Percentiles rank a stretch among this genome's conserved stretches.
These are phyloP conservation scores for Acromyrmex charruanus DNA, from an alignment of 1,140 invertebrate genomes.

Conservation along the genomic window DNA sequence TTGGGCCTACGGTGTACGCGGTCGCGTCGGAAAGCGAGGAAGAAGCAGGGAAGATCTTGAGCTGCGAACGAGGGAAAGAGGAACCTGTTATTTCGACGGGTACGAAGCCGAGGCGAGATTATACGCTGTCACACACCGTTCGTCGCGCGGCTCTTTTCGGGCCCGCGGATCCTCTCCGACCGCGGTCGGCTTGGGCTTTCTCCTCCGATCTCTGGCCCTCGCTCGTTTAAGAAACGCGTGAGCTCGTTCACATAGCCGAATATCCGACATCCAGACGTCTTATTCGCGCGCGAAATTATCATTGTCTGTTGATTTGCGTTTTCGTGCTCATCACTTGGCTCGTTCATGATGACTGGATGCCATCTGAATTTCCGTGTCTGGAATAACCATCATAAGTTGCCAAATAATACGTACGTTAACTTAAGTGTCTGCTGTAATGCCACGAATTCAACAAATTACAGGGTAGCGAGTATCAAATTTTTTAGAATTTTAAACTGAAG, in stretches of 20 bases:
- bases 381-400: slow-evolving; percentile 10
- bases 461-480: not conserved
- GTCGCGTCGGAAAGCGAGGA: not conserved
- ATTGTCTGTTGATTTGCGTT: slow-evolving; percentile 73
- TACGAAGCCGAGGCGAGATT: slow-evolving; percentile 80
- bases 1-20: not conserved
- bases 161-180: slow-evolving; percentile 56
- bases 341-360: slow-evolving; percentile 54
- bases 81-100: slow-evolving; percentile 83
- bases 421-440: not conserved
- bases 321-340: slow-evolving; percentile 55
- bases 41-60: slow-evolving; percentile 57
- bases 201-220: slow-evolving; percentile 2
- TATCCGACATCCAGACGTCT: slow-evolving; percentile 78
- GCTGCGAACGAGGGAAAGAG: slow-evolving; percentile 75
- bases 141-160: slow-evolving; percentile 70
- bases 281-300: slow-evolving; percentile 81
- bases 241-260: slow-evolving; percentile 23
- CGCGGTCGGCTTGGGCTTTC: not conserved
- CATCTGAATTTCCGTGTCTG: slow-evolving; percentile 35
- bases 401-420: slow-evolving; percentile 7
- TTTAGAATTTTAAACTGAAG: not conserved
- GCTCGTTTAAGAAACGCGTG: slow-evolving; percentile 62
- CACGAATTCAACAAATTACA: slow-evolving; percentile 23
- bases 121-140: slow-evolving; percentile 84